Evolutionary conservation across 2,113 vertebrate species (phyloP), one percentile per base, ranked within the genome.

Genomic region (Megaleporinus macrocephalus): DNA sequence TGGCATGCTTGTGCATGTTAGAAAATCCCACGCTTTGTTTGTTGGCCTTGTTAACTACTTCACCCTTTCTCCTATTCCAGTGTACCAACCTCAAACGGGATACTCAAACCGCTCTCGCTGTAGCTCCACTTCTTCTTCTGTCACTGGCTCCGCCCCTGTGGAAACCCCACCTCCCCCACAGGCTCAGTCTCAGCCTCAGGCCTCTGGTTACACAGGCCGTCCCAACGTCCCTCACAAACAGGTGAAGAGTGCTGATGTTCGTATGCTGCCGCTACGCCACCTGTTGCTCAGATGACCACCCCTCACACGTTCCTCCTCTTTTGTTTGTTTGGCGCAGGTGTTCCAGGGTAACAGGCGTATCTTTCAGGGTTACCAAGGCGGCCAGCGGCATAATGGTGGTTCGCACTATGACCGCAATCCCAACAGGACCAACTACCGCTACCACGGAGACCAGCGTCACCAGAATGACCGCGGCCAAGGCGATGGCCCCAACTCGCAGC

Each of bases 31-130:
- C 20, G 9, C 36, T 30, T 44, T 14, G 4, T 29, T 47, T 44
- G 15, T 9, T 15, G 22, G 16, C 36, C 16, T 61, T 3, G 24
- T 61, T 9, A 72, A 13, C n/a, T 22, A 2, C 57, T 27, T 72
- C 20, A 47, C 13, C 69, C 66, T 76, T 14, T 51, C 24, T 77
- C 26, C 20, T 33, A 15, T 65, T 69, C 0, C 82, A 98, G 96
- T 98, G 83, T 97, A 97, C 79, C 97, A 98, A 63, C 97, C 97
- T 51, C 96, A 95, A 87, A 98, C 96, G 41, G 96, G 95, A 78
- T 98, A 98, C 84, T 98, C 97, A 3, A 92, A 90, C 71, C 93
- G 97, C 0, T 95, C 94, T 4, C 95, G 95, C 0, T 97, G 96
- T 82, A 94, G 94, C 90, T 96, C 95, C 0, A 85, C 89, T 10